Base-by-base conservation (phyloP, 2,797 vertebrate genomes). In the Sebastes matsubarae region DNA sequence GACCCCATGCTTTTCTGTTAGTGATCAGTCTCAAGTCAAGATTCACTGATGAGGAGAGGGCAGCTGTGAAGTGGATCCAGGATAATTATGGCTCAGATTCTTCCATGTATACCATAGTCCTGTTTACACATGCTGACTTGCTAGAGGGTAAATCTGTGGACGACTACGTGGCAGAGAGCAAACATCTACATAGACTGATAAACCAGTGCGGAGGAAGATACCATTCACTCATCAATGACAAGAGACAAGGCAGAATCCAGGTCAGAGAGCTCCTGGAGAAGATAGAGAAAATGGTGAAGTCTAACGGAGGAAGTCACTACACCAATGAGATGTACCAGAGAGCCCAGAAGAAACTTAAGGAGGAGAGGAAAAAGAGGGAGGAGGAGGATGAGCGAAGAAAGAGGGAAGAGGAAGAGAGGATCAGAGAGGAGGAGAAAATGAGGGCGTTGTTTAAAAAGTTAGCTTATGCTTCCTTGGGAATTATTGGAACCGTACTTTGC, bases 111-210 rank as follows among this genome's bases (percentile, higher is more conserved):
- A 87, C 18, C 30, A 78, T 91, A 0, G 63, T 91, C n/a, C 66
- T 93, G 66, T 93, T 94, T 30, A 94, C 93, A 27, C 83, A 87
- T 10, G 64, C 25, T n/a, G 92, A 93, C 66, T 20, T 63, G 24
- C 34, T 93, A 2, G 5, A 7, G 4, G 64, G 1, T 7, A 88
- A 87, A 70, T 38, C 71, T 11, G 5, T 93, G 30, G 0, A 71
- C 0, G 27, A 75, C 0, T 89, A 6, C 10, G 1, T 89, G 9
- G 11, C 16, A 2, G 71, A 89, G 58, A 83, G 83, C 6, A 2
- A 1, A 24, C 6, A 79, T 4, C 55, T 93, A 3, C 20, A 6
- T 9, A 52, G 13, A 6, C 72, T 94, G 6, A 30, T 83, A 10
- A 5, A 88, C 6, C 2, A 60, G 0, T 92, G 80, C 32, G 87